These are phyloP conservation scores for Nettapus auritus DNA, from an alignment of 2,113 vertebrate species.

Conservation along the genomic window DNA sequence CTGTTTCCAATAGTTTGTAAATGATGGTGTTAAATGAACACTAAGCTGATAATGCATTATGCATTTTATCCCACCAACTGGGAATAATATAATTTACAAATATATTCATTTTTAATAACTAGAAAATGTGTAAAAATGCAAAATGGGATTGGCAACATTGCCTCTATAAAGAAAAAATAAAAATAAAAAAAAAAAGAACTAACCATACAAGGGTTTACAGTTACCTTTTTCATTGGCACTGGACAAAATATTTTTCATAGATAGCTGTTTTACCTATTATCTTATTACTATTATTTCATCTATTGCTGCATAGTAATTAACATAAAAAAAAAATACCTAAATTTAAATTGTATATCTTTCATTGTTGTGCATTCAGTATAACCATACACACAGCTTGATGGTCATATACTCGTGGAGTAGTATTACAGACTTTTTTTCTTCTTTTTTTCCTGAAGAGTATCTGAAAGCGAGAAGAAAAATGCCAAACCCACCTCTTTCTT, in stretches of 20 bases:
- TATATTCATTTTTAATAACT: background rate
- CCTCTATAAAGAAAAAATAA: background rate
- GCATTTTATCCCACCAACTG: background rate
- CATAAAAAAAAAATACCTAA: background rate
- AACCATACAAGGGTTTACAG: background rate
- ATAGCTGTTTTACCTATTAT: background rate
- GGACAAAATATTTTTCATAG: background rate
- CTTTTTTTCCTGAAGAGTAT: background rate
- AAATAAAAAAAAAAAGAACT: background rate
- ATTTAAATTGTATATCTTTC: background rate
- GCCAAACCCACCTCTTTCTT: background rate
- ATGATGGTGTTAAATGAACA: background rate
- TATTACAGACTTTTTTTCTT: background rate
- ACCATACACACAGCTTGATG: background rate
- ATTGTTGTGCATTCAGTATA: background rate
- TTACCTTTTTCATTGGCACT: background rate
- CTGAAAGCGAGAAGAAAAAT: background rate
- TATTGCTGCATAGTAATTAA: background rate
- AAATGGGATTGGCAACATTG: background rate
- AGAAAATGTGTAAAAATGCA: background rate
- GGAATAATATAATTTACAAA: background rate
- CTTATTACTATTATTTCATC: background rate
- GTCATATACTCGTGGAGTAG: background rate
- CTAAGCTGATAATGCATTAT: conserved; percentile 13
- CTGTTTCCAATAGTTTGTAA: background rate